Evolutionary conservation across 2,113 vertebrate genomes (phyloP).

Genomic region (Origma solitaria): DNA sequence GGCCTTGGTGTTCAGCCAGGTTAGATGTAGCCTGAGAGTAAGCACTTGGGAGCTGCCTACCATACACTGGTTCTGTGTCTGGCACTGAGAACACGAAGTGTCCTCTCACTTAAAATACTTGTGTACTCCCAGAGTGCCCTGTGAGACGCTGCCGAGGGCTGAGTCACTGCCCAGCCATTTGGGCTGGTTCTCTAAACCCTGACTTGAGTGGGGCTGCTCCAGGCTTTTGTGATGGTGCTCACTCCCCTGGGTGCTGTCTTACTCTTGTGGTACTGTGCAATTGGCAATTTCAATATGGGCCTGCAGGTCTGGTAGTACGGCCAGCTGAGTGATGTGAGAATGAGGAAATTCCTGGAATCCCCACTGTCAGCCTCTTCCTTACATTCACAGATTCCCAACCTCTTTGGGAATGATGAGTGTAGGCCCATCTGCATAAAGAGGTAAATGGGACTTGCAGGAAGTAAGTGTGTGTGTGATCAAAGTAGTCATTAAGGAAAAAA

Average conservation of each 20-base stretch:
- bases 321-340: neutral
- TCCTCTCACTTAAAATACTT: conserved; percentile 15
- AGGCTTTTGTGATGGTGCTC: neutral
- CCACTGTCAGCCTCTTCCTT: neutral
- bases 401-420: neutral
- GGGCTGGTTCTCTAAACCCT: neutral
- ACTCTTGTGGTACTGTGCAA: neutral
- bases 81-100: neutral
- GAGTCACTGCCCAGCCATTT: neutral
- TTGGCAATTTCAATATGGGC: neutral
- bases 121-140: neutral
- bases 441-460: neutral
- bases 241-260: neutral
- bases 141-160: fast-evolving
- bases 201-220: neutral
- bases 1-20: conserved; percentile 9
- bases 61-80: neutral
- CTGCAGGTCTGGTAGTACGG: neutral
- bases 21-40: neutral
- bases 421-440: neutral
- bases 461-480: neutral
- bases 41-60: neutral
- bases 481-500: neutral
- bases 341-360: neutral
- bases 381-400: neutral